Evolutionary conservation across 2,888 invertebrate genomes (phyloP).

Genomic region (Heliconius charithonia): DNA sequence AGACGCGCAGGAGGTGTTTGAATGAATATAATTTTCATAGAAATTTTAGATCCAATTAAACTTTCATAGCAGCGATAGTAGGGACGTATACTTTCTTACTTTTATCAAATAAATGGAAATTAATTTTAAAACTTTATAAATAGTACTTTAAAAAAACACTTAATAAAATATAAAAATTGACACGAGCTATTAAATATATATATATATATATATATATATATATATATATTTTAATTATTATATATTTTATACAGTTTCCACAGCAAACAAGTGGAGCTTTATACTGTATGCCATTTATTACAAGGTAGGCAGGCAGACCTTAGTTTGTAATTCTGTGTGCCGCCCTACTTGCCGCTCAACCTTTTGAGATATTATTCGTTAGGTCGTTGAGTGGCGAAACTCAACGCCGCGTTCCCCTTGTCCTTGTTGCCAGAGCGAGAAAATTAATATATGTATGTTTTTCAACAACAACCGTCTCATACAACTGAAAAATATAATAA

Average conservation of each 20-base stretch:
- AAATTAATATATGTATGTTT: not conserved
- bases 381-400: not conserved
- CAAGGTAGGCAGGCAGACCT: no score
- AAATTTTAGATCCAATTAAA: not conserved
- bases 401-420: not conserved
- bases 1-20: constrained; percentile 41
- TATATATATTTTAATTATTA: no score
- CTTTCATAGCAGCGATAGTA: not conserved
- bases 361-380: not conserved
- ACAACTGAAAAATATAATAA: constrained; percentile 11
- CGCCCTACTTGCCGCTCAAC: not conserved
- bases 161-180: not conserved
- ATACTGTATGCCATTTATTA: not conserved
- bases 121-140: no score
- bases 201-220: no score
- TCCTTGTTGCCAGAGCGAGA: not conserved
- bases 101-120: not conserved
- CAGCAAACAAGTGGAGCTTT: not conserved
- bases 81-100: not conserved
- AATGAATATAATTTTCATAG: constrained; percentile 6
- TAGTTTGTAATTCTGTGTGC: no score
- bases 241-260: not conserved
- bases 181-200: no score
- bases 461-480: not conserved
- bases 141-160: no score